Percentiles rank a stretch among this genome's conserved stretches.
These are phyloP conservation scores for Stegostoma tigrinum DNA, from an alignment of 2,113 vertebrate species.

Conservation along the genomic window DNA sequence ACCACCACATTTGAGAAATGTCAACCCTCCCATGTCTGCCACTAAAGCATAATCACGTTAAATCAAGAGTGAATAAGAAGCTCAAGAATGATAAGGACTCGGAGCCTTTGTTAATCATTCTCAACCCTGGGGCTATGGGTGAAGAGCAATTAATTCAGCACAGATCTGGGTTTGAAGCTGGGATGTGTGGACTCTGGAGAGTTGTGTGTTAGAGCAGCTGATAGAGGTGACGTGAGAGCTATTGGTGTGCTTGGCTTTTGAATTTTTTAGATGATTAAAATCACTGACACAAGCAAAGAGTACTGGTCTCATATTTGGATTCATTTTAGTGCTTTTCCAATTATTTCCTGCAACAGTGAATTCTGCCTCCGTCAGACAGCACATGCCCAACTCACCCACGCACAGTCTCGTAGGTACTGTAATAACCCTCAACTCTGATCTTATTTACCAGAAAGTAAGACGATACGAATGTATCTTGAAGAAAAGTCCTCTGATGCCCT, in stretches of 20 bases:
- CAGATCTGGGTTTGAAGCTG: neutral
- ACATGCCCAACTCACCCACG: neutral
- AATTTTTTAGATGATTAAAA: neutral
- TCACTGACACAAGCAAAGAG: neutral
- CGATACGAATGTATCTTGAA: neutral
- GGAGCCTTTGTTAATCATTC: neutral
- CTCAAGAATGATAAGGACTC: neutral
- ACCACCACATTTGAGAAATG: neutral
- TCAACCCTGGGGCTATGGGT: neutral
- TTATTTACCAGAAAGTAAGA: neutral
- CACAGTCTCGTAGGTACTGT: neutral
- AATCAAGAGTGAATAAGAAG: neutral
- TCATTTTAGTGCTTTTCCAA: neutral
- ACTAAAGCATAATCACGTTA: neutral
- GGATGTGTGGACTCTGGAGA: neutral
- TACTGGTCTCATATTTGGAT: neutral
- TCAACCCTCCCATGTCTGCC: neutral
- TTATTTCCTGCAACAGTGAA: constrained; percentile 9
- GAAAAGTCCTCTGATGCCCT: neutral
- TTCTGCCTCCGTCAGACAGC: neutral
- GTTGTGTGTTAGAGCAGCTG: neutral
- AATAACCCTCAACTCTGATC: neutral
- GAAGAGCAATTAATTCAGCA: neutral
- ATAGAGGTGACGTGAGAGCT: neutral
- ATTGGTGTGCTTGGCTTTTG: neutral